Evolutionary conservation across 37 sponge, comb jelly and placozoan genomes (phyloP).

Genomic region (Bolinopsis microptera): DNA sequence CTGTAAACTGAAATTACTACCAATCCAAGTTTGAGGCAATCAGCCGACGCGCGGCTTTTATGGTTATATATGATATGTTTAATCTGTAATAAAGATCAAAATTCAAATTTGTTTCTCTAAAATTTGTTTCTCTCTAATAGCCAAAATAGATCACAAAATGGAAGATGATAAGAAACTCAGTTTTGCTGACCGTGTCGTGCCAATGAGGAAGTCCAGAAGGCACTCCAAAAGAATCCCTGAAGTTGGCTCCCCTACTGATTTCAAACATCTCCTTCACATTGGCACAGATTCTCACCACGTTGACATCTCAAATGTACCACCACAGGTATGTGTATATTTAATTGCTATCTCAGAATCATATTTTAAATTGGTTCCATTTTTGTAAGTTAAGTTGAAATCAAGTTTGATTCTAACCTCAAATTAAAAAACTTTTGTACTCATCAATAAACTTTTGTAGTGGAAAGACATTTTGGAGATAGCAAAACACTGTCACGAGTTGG

Average conservation of each 20-base stretch:
- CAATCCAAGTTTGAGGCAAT: no score
- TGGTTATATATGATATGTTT: no score
- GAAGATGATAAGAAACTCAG: neutral
- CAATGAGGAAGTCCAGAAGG: neutral
- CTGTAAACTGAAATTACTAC: no score
- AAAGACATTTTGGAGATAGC: conserved; percentile 55
- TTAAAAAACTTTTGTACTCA: no score
- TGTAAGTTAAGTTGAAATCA: no score
- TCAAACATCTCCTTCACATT: conserved; percentile 28
- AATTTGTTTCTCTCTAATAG: no score
- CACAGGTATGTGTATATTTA: neutral
- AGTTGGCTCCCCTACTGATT: conserved; percentile 48
- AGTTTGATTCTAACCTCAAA: no score
- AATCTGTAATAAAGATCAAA: no score
- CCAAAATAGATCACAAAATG: no score
- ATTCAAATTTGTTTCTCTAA: no score
- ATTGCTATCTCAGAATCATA: neutral
- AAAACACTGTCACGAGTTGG: conserved; percentile 46
- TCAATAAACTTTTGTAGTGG: conserved; percentile 57
- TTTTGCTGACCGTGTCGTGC: neutral
- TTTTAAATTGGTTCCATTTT: neutral
- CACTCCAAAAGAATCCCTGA: neutral
- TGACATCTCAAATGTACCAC: conserved; percentile 5
- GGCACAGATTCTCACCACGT: conserved; percentile 57
- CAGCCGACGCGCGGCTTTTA: no score